A percentile compares a stretch with the other conserved stretches of the same genome.
Conservation (phyloP, 2,888 invertebrate genomes). For the Amphiduros pacificus region DNA sequence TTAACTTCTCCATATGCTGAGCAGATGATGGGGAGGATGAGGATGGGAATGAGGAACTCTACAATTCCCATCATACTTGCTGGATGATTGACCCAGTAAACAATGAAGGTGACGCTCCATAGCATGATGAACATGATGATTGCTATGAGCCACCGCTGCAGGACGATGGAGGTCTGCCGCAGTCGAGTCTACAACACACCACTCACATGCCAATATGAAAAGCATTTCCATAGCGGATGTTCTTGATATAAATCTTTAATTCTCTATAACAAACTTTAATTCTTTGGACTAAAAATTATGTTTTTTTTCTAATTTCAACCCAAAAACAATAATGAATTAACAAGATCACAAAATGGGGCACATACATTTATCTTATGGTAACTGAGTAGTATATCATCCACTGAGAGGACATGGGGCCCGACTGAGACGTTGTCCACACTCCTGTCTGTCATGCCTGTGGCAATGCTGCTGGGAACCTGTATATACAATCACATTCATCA, state of each 20-base stretch:
- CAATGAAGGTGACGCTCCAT: conserved; percentile 56
- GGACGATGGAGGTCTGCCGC: conserved; percentile 52
- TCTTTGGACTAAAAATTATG: too few species aligned
- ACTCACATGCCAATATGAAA: too few species aligned
- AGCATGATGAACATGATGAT: conserved; percentile 56
- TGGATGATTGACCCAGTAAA: conserved; percentile 56
- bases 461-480: conserved; percentile 12
- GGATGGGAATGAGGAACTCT: conserved; percentile 56
- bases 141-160: conserved; percentile 60
- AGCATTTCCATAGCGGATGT: too few species aligned
- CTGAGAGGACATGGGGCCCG: conserved; percentile 6
- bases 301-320: too few species aligned
- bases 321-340: too few species aligned
- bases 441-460: conserved; percentile 2
- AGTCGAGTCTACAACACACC: conserved; percentile 49
- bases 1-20: conserved; percentile 62
- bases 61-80: conserved; percentile 52
- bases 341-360: too few species aligned
- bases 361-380: conserved; percentile 60
- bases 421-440: conserved; percentile 6
- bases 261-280: too few species aligned
- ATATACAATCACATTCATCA: neutral
- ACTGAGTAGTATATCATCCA: conserved; percentile 57
- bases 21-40: conserved; percentile 55
- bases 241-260: too few species aligned